Conservation (phyloP, 2,113 vertebrate species). For the Notarius quadriscutis region DNA sequence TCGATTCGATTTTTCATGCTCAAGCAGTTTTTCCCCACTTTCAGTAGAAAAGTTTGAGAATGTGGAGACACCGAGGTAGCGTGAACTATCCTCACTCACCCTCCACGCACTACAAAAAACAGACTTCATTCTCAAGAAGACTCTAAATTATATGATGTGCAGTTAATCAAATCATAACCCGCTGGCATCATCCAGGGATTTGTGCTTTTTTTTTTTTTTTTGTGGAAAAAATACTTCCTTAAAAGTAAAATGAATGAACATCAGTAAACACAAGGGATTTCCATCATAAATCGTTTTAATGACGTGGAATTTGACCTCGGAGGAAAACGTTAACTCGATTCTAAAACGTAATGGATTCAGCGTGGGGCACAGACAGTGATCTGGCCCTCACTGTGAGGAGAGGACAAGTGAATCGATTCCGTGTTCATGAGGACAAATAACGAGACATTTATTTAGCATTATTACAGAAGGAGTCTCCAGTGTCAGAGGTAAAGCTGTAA, state of each 20-base stretch:
- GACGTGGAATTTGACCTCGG: not conserved
- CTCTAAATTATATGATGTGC: not conserved
- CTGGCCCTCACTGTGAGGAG: not conserved
- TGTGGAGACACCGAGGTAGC: not conserved
- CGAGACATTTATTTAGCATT: not conserved
- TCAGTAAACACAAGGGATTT: not conserved
- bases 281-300: not conserved
- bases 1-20: not conserved
- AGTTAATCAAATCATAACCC: not conserved
- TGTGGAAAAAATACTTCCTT: not conserved
- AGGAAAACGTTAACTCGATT: not conserved
- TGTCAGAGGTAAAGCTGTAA: not conserved
- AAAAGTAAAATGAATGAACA: not conserved
- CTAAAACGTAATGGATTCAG: not conserved
- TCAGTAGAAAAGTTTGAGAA: not conserved
- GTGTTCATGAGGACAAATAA: not conserved
- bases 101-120: not conserved
- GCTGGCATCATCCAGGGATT: not conserved
- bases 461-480: not conserved
- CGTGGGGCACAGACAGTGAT: not conserved
- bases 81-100: not conserved
- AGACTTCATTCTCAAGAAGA: not conserved
- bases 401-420: not conserved
- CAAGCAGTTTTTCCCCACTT: not conserved
- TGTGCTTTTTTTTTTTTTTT: not conserved